Evolutionary conservation across 35 echinoderm and acorn worm genomes (phyloP), one percentile per base, ranked within the genome.

Genomic region (Lytechinus pictus): DNA sequence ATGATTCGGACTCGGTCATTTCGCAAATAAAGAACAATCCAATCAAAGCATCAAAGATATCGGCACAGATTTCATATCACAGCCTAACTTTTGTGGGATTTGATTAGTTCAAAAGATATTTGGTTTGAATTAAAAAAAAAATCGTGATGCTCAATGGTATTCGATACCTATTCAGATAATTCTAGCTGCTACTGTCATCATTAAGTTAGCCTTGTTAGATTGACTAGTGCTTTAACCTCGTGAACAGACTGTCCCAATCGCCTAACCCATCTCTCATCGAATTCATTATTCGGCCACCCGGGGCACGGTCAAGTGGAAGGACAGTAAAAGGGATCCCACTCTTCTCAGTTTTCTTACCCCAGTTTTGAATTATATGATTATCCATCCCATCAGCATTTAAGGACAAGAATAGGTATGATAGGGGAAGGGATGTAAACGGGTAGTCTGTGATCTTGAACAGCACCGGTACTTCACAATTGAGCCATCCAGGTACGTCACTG

Each of bases 231-330:
- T 71, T 71, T 71, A 71, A 71, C 61, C 61, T 21, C 14, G 16
- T 71, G 61, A 71, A 19, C 1, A 71, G 61, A 71, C 61, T 71
- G 61, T 71, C 61, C 61, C 61, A 71, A 21, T 71, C 14, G 61
- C 61, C 14, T 13, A 71, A 71, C 61, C 61, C 61, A 71, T 71
- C 61, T 71, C 61, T 71, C 61, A 71, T 71, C 61, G 24, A 71
- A 71, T 71, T 71, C 61, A 71, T 71, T 71, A 71, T 71, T 71
- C 61, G 61, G 61, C 61, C 61, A 71, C 61, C 61, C 61, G 61
- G 61, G 61, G 61, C 61, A 71, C 61, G 61, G 61, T 71, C 61
- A 71, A 71, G 61, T 71, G 61, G 57, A 71, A 71, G 61, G 61
- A 71, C 61, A 21, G 61, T 71, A 71, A 71, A 71, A 71, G 5